Evolutionary conservation across 2,113 vertebrate species (phyloP), one percentile per base, ranked within the genome.

Genomic region (Mesitornis unicolor): DNA sequence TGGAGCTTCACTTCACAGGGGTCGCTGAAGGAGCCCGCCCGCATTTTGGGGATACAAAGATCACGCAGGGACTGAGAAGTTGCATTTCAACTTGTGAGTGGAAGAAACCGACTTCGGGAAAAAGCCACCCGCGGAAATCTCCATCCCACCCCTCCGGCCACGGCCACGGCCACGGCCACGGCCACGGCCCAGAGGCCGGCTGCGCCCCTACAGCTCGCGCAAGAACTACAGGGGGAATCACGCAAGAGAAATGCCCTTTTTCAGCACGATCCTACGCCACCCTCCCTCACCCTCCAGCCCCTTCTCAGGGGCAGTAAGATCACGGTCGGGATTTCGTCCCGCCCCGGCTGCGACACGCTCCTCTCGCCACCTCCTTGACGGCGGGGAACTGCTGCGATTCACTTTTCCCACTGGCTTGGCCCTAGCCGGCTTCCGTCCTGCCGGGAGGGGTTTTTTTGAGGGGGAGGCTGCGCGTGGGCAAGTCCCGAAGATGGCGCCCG

Each of bases 371-470:
- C 26, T 16, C 6, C 16, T 5, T 11, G 40, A 11, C 10, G 35
- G 78, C 19, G 11, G 42, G 45, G 12, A 40, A 17, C 2, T 1
- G 20, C 18, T 4, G 2, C 54, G 1, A 0, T 80, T 70, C 63
- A 79, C 68, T 5, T 88, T 77, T 48, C 12, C n/a, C 2, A 31
- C 21, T 16, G 6, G 2, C 5, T 59, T 84, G 93, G 56, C 68
- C 84, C 8, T 2, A 8, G 3, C 12, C 61, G 40, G 68, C 31
- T n/a, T 2, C 93, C 68, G 40, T 94, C 33, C 10, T 5, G 42
- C 28, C 3, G 48, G 1, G 18, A 1, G 38, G 18, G 1, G n/a
- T n/a, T n/a, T 2, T 4, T 1, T 2, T 1, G 43, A 2, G 15
- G 2, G 1, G 22, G 17, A 10, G 15, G 1, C 5, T 7, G 20